Conservation (phyloP, 1,140 invertebrate species). For the Drosophila pachea region DNA sequence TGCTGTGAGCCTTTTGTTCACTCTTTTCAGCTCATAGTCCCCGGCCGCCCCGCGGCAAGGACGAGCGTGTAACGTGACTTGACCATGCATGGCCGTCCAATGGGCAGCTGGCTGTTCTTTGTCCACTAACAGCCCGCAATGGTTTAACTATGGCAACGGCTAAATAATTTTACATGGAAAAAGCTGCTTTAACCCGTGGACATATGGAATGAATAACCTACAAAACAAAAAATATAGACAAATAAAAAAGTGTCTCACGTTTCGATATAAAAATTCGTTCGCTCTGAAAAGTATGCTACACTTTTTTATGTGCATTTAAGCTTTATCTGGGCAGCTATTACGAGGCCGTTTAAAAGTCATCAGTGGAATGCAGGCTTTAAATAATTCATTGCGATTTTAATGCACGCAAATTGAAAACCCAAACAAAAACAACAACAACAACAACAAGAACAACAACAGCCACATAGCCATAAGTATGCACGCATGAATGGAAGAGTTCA, state of each 20-base stretch:
- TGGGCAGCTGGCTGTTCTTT: constrained; percentile 3
- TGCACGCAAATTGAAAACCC: not conserved
- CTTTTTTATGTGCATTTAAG: not conserved
- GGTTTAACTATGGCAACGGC: too few species aligned
- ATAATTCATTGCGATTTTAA: constrained; percentile 1
- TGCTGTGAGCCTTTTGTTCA: constrained; percentile 2
- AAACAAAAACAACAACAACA: not conserved
- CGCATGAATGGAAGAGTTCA: not conserved
- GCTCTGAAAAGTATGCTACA: not conserved
- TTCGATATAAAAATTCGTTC: too few species aligned
- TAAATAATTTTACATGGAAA: too few species aligned
- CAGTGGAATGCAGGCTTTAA: not conserved
- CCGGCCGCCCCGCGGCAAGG: constrained; percentile 21
- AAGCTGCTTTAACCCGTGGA: too few species aligned
- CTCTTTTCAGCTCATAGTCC: not conserved
- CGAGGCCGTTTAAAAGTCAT: not conserved
- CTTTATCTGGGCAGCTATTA: not conserved
- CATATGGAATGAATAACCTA: too few species aligned
- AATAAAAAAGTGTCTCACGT: too few species aligned
- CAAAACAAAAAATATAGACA: too few species aligned
- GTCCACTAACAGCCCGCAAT: not conserved
- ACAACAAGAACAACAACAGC: not conserved
- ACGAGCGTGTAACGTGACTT: constrained; percentile 33
- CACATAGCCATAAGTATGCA: not conserved
- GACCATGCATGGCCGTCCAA: constrained; percentile 9